Evolutionary conservation across 2,113 vertebrate species (phyloP).

Genomic region (Chiloscyllium plagiosum): DNA sequence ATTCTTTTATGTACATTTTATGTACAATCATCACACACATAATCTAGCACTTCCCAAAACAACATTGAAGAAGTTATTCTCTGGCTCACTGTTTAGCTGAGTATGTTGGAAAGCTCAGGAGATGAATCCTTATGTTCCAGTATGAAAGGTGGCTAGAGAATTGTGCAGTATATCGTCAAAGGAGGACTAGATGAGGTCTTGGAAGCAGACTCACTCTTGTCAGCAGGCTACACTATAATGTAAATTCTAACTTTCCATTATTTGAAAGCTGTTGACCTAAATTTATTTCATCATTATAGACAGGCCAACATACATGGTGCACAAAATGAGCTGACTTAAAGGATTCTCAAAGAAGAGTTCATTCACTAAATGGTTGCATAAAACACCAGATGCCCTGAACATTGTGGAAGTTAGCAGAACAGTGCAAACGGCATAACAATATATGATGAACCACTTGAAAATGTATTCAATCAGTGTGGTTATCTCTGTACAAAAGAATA

Average conservation of each 20-base stretch:
- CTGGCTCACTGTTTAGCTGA: background rate
- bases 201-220: background rate
- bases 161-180: background rate
- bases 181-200: background rate
- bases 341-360: background rate
- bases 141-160: background rate
- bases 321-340: background rate
- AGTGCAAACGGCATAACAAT: background rate
- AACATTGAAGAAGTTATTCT: background rate
- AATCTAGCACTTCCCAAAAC: no score
- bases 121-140: background rate
- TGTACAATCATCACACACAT: background rate
- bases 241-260: conserved; percentile 17
- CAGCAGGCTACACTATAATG: background rate
- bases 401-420: background rate
- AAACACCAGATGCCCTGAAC: background rate
- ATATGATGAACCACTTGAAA: background rate
- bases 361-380: background rate
- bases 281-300: background rate
- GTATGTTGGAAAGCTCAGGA: background rate
- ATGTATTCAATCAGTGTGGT: conserved; percentile 4
- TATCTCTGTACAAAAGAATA: background rate
- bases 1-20: background rate
- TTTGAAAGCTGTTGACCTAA: background rate
- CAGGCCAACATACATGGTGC: background rate